phyloP scores from a whole-genome alignment of 2,797 vertebrate genomes.

The Heteromormyrus szaboi region DNA sequence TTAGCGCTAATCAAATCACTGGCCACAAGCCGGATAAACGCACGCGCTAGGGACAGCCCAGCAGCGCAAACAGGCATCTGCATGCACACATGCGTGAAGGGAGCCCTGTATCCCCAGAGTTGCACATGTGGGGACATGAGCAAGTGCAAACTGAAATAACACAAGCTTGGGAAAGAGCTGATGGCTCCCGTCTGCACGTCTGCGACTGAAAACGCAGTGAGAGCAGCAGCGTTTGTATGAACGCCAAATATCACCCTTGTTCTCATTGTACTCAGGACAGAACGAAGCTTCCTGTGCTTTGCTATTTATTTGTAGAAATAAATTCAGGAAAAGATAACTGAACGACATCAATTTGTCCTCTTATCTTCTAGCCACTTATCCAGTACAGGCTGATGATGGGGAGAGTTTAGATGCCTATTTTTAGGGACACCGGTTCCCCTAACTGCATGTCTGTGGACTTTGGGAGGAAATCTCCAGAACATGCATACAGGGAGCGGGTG shows the following conservation, averaged over 20 bases:
- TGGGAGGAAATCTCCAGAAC: background rate
- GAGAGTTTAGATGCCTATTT: background rate
- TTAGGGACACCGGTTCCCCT: background rate
- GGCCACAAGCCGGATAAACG: background rate
- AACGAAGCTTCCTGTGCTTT: background rate
- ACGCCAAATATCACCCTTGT: background rate
- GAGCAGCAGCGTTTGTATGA: background rate
- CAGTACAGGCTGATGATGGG: background rate
- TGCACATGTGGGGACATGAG: background rate
- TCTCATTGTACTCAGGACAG: background rate
- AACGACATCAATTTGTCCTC: no score
- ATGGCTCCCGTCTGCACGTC: background rate
- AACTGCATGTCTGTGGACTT: background rate
- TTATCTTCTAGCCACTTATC: background rate
- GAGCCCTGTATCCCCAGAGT: background rate
- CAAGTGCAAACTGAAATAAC: background rate
- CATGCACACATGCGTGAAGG: background rate
- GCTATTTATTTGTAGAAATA: no score
- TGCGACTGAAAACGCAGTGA: background rate
- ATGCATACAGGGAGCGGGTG: background rate
- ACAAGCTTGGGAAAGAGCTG: background rate
- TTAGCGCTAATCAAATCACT: slow-evolving; percentile 12
- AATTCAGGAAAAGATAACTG: no score
- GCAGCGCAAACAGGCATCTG: background rate
- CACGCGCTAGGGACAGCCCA: background rate